Percentiles rank a stretch among this genome's conserved stretches.
Conservation (phyloP, 2,113 vertebrate genomes). For the Callionymus lyra region DNA sequence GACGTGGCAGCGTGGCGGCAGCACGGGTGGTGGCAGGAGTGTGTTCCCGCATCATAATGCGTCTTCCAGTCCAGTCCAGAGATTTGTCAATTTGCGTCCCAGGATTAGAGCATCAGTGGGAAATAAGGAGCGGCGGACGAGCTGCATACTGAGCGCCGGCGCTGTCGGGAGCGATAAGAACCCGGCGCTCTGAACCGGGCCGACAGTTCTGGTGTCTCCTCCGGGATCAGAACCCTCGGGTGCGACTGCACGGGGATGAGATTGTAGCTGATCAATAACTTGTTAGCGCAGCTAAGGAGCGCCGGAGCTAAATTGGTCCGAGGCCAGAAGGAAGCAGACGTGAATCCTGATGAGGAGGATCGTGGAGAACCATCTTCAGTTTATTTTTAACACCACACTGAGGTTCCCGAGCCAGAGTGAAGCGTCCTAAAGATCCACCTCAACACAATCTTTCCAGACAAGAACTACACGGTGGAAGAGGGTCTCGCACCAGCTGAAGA, state of each 20-base stretch:
- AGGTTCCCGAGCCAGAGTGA: too few relatives aligned
- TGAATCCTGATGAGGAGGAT: constrained; percentile 58
- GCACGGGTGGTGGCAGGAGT: too few relatives aligned
- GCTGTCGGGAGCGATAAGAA: constrained; percentile 18
- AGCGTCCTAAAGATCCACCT: too few relatives aligned
- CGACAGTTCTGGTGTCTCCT: constrained; percentile 21
- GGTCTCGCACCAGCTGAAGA: background rate
- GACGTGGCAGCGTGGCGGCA: too few relatives aligned
- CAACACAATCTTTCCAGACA: too few relatives aligned
- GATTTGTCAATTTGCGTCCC: constrained; percentile 10
- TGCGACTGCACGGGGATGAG: constrained; percentile 32
- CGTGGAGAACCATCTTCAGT: constrained; percentile 18
- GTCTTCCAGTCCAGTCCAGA: background rate
- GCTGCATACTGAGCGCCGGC: constrained; percentile 18
- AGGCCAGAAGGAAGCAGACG: constrained; percentile 30
- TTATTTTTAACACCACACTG: too few relatives aligned
- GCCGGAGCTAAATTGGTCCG: constrained; percentile 35
- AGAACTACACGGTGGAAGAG: too few relatives aligned
- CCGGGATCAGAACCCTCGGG: constrained; percentile 21
- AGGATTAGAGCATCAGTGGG: constrained; percentile 20
- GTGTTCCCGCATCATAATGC: too few relatives aligned
- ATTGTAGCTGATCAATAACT: constrained; percentile 54
- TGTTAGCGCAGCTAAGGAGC: constrained; percentile 48
- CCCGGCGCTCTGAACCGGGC: constrained; percentile 4
- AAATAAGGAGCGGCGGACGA: constrained; percentile 16